Base-by-base conservation (phyloP, 1,140 invertebrate genomes). In the Drosophila mayri region DNA sequence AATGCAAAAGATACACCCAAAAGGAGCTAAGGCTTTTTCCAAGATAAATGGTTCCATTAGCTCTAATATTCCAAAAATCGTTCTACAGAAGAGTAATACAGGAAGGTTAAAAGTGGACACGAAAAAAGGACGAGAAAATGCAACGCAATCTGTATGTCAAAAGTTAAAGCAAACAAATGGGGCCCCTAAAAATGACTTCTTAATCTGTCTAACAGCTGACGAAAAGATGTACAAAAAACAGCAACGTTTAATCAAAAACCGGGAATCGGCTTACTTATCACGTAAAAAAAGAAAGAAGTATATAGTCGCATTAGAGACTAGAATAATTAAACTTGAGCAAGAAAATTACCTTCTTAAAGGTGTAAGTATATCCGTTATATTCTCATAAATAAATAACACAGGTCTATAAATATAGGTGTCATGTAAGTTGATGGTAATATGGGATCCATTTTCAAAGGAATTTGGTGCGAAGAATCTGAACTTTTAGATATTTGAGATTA, bases 271-370 rank as follows among this genome's bases (percentile, higher is more conserved):
- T 11, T 97, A 96, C 92, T 93, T 98, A 52, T 98, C 97, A 0
- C 94, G 97, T 20, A 98, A 98, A 92, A 97, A 98, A 92, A 98
- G 98, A 85, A 98, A 98, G 91, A 97, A 98, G 92, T 98, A 98
- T 91, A 95, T 98, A 11, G 95, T 95, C 38, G 95, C 95, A 0
- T 93, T 98, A 57, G 97, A 98, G 90, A 94, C 94, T 49, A 94
- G 95, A 86, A 93, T 98, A 32, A 93, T 94, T 35, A 94, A 95
- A 41, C 94, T 97, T 18, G 94, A 95, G 68, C 94, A 95, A 61
- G 96, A 98, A 93, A 98, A 98, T 92, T 93, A 93, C 14, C 93
- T 94, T 75, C 90, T 98, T 25, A 95, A 95, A 92, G 91, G 93
- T 62, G 97, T 96, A 93, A 95, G 94, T 93, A 68, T 43, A 41